Base-by-base conservation (phyloP, 1,140 invertebrate genomes). In the Proales similis region DNA sequence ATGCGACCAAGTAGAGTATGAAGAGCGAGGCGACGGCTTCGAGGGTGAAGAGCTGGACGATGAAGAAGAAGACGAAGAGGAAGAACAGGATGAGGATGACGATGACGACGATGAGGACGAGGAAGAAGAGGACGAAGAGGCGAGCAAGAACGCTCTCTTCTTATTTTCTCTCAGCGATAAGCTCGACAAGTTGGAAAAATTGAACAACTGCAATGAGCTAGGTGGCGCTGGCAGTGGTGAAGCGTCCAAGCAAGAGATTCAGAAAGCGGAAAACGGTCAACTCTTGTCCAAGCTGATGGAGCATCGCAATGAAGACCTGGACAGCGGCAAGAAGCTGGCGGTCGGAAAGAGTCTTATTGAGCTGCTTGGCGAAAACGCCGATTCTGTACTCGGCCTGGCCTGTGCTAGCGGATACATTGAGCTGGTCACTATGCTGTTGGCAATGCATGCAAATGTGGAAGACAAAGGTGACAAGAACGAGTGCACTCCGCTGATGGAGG, bases 401-500 rank as follows among this genome's bases (percentile, higher is more conserved):
- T 61, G 57, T 32, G 39, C 57, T 1, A 46, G 91, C 6, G 61
- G 74, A 74, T 68, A 46, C 47, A 39, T 43, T 0, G 36, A 45
- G 29, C 94, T 96, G 88, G 92, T 78, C 24, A 72, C 74, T 57
- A 77, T 73, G 63, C 66, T 80, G 47, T 66, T 80, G 14, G 72
- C 74, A 48, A 70, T 72, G 65, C 70, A 75, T 64, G 76, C 75
- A 48, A 70, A 76, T 65, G 91, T 6, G 89, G 92, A 80, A 82
- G 88, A 65, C 90, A 95, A 73, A 94, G 95, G 70, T 75, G 96
- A 96, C 79, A 92, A 95, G 77, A 96, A 95, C 76, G 91, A 92
- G 11, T 93, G 97, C 38, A 96, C 92, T 27, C 96, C 94, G 86
- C 79, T 98, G 60, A 95, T 97, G 67, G 94, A 98, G 78, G 93